Evolutionary conservation across 2,113 vertebrate species (phyloP), one percentile per base, ranked within the genome.

Genomic region (Columbina picui): DNA sequence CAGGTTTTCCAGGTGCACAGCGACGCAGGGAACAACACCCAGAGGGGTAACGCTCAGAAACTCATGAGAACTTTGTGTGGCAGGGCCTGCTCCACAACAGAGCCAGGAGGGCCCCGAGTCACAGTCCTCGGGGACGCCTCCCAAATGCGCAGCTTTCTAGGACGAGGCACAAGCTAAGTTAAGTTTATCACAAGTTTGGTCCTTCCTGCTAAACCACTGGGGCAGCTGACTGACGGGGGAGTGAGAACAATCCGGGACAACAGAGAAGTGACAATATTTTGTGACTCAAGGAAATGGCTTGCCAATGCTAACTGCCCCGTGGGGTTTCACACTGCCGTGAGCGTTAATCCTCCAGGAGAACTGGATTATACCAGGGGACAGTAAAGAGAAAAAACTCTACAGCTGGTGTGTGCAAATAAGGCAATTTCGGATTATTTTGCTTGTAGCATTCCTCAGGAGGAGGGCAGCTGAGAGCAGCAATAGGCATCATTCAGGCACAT

Each of bases 241-340:
- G 85, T 86, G 96, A 95, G 82, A 97, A 96, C 0, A 10, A 95
- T 12, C 11, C 0, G 6, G 63, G 63, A 68, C 26, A 78, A 67
- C 52, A 78, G 71, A 88, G 68, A 57, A 68, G 73, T 17, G 69
- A 65, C 80, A 82, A 18, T 68, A 30, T 50, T 75, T 67, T 49
- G 76, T 84, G 95, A 57, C 50, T 49, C 8, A 20, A 93, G 94
- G 93, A 96, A 94, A 81, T 92, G 79, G 83, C 88, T 89, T 52
- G 52, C 27, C 26, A 26, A 17, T 9, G 92, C 60, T 73, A 93
- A 93, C 50, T 74, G 71, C 80, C 60, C 47, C 0, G 3, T 10
- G 52, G 75, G 86, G 69, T 70, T 90, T 96, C 94, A 90, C 83
- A 39, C 61, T 43, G 38, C 92, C 2, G 0, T 61, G 64, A 90